These are phyloP conservation scores for Hesperia comma DNA, from an alignment of 2,888 invertebrate species.

Conservation along the genomic window DNA sequence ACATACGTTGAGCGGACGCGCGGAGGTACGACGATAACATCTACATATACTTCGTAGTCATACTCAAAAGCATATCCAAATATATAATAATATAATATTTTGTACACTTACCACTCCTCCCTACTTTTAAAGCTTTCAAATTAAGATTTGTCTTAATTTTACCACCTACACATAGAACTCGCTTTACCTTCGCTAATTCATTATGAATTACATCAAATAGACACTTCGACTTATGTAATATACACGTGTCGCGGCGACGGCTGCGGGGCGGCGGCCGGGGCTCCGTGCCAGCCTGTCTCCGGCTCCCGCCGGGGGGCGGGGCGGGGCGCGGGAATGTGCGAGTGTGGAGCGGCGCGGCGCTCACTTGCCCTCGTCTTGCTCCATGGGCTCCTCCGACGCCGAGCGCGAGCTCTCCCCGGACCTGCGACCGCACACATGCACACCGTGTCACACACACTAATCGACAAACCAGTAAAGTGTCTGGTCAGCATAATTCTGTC, in stretches of 20 bases:
- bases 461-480: no score
- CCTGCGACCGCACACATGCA: constrained; percentile 35
- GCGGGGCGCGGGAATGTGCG: constrained; percentile 42
- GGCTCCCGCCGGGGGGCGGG: constrained; percentile 32
- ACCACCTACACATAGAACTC: constrained; percentile 56
- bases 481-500: no score
- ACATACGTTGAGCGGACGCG: neutral
- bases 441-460: neutral
- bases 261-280: neutral
- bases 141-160: constrained; percentile 73
- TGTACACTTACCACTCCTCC: constrained; percentile 67
- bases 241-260: constrained; percentile 47
- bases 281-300: neutral
- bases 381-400: constrained; percentile 92
- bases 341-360: constrained; percentile 44
- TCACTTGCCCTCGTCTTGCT: constrained; percentile 92
- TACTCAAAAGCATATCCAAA: constrained; percentile 53
- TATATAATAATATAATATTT: constrained; percentile 54
- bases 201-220: constrained; percentile 57
- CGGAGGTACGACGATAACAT: constrained; percentile 28
- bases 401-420: constrained; percentile 87
- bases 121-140: constrained; percentile 79
- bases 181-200: constrained; percentile 57
- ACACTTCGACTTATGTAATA: constrained; percentile 53
- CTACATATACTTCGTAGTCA: constrained; percentile 47